A percentile compares a stretch with the other conserved stretches of the same genome.
These are phyloP conservation scores for Rhamnusium bicolor DNA, from an alignment of 2,888 invertebrate genomes.

Conservation along the genomic window DNA sequence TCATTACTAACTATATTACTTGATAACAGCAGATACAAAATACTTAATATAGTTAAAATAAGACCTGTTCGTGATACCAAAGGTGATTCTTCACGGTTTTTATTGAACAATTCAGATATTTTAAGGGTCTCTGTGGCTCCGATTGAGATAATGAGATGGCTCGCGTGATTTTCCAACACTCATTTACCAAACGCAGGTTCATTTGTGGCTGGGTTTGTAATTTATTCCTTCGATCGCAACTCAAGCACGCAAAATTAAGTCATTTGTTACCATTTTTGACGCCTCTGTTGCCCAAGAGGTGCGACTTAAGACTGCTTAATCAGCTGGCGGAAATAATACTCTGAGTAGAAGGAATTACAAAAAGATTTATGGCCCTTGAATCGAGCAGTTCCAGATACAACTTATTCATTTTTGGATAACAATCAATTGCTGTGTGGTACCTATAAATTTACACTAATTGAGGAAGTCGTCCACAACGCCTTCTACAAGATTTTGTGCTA, in stretches of 20 bases:
- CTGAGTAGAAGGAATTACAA: conserved; percentile 38
- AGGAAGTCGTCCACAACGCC: conserved; percentile 14
- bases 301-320: conserved; percentile 50
- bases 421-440: conserved; percentile 13
- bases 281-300: conserved; percentile 52
- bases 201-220: conserved; percentile 55
- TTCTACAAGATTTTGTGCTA: background rate
- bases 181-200: conserved; percentile 56
- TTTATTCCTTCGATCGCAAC: conserved; percentile 55
- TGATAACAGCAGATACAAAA: background rate
- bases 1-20: too few relatives aligned
- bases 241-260: conserved; percentile 55
- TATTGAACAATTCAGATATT: background rate
- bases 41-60: background rate
- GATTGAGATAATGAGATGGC: conserved; percentile 56
- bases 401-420: conserved; percentile 25
- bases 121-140: conserved; percentile 8
- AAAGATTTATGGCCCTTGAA: conserved; percentile 36
- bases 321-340: conserved; percentile 49
- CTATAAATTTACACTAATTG: conserved; percentile 19
- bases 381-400: conserved; percentile 35
- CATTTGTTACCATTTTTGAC: conserved; percentile 57
- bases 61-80: background rate
- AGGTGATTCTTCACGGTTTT: conserved; percentile 10
- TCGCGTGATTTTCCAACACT: conserved; percentile 59